Evolutionary conservation across 2,113 vertebrate genomes (phyloP).

Genomic region (Spheniscus mendiculus): DNA sequence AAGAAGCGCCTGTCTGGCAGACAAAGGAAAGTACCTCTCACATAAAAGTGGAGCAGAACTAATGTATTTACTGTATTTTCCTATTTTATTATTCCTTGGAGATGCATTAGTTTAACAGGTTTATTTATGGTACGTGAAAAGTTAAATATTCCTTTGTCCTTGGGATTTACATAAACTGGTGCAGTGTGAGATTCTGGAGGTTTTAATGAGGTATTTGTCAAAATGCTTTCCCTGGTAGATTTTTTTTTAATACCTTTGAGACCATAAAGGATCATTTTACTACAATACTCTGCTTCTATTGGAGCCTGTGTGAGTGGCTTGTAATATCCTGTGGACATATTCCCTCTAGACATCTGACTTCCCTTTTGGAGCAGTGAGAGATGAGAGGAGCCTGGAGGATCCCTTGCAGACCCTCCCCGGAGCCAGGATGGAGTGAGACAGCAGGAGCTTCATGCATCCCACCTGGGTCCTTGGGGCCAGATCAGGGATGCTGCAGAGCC

Average conservation of each 20-base stretch:
- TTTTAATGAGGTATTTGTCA: slow-evolving; percentile 60
- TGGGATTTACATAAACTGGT: slow-evolving; percentile 64
- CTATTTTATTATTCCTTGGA: slow-evolving; percentile 66
- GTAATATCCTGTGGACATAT: slow-evolving; percentile 14
- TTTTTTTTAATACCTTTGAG: slow-evolving; percentile 48
- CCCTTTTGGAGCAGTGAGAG: background rate
- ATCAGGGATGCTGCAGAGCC: background rate
- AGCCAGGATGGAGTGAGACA: background rate
- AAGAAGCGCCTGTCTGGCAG: background rate
- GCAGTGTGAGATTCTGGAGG: slow-evolving; percentile 30
- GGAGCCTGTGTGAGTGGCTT: background rate
- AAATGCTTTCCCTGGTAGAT: slow-evolving; percentile 7
- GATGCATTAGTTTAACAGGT: slow-evolving; percentile 65
- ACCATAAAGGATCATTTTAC: slow-evolving; percentile 37
- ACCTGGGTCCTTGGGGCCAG: accelerated
- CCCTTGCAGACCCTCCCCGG: background rate
- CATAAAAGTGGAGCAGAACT: slow-evolving; percentile 72
- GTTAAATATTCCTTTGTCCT: slow-evolving; percentile 71
- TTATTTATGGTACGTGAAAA: slow-evolving; percentile 71
- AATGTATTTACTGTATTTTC: slow-evolving; percentile 68
- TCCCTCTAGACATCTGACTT: background rate
- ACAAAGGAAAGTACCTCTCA: slow-evolving; percentile 52
- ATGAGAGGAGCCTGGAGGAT: background rate
- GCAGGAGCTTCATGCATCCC: background rate
- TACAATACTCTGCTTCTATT: slow-evolving; percentile 21